Base-by-base conservation (phyloP, 2,113 vertebrate genomes). In the Anseranas semipalmata region DNA sequence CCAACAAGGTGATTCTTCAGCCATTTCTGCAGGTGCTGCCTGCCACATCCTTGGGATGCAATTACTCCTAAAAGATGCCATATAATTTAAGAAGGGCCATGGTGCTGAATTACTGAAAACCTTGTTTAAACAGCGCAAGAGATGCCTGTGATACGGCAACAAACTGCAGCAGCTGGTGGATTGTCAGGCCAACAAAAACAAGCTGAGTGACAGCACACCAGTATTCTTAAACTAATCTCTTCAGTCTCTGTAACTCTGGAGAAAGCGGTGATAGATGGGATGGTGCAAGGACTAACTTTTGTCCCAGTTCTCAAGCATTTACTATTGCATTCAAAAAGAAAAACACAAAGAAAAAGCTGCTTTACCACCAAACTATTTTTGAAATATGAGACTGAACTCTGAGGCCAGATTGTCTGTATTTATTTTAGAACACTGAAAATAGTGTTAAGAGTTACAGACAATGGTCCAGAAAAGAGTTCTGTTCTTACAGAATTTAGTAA, bases 101-200 rank as follows among this genome's bases (percentile, higher is more conserved):
- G 21, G 77, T 85, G 50, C 78, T 91, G 87, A 92, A 71, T 52
- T 32, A 52, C 46, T 43, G 41, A 85, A 92, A 81, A 35, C 4
- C 19, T 81, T 37, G 19, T 59, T 87, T 59, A 66, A 96, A 48
- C 39, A 58, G 5, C 43, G 52, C 35, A 24, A 55, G 67, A 80
- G 59, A 59, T 7, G 56, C 46, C 79, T 74, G 83, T 41, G 71
- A 77, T 76, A 75, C 0, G 18, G 35, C 85, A 87, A 84, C 32
- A 35, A 73, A 19, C 15, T 58, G 59, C 88, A 91, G 92, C 81
- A 92, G 84, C 78, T 95, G 95, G 77, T 33, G 50, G 62, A 28
- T 50, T 33, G 28, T 67, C 75, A 24, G 87, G 85, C 94, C 96
- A 96, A 79, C 39, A 79, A 77, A 90, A 96, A 93, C 83, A 88